These are phyloP conservation scores for Mustela nigripes DNA, from an alignment of 2,113 vertebrate genomes.

Conservation along the genomic window DNA sequence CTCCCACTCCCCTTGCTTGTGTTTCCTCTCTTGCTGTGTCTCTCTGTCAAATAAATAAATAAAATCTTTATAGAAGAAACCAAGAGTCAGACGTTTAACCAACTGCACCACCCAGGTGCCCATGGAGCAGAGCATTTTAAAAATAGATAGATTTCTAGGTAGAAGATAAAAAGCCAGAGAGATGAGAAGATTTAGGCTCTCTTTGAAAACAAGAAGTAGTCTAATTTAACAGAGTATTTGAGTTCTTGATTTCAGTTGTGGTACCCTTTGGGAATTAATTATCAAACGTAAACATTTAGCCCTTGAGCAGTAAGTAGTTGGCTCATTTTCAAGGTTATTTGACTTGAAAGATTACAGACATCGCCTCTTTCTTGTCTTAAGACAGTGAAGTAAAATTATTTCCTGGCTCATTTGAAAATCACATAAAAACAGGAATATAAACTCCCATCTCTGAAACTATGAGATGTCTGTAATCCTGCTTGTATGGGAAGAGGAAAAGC, in stretches of 20 bases:
- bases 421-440: slow-evolving; percentile 3
- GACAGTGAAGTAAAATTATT: slow-evolving; percentile 4
- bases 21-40: too few relatives aligned
- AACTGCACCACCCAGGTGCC: neutral
- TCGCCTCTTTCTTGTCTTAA: neutral
- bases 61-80: too few relatives aligned
- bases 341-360: slow-evolving; percentile 29
- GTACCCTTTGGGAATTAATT: slow-evolving; percentile 50
- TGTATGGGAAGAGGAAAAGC: neutral
- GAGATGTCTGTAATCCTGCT: neutral
- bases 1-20: too few relatives aligned
- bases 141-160: slow-evolving; percentile 1
- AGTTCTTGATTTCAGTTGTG: slow-evolving; percentile 48
- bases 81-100: neutral
- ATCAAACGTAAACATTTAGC: slow-evolving; percentile 51
- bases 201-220: slow-evolving; percentile 8
- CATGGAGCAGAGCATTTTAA: neutral
- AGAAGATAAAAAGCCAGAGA: neutral
- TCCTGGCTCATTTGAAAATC: slow-evolving; percentile 2
- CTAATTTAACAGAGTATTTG: neutral
- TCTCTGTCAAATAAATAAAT: too few relatives aligned
- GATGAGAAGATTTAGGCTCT: neutral
- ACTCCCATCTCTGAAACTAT: neutral
- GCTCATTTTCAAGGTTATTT: slow-evolving; percentile 45
- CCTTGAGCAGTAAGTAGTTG: slow-evolving; percentile 22